Evolutionary conservation across 2,888 invertebrate species (phyloP).

Genomic region (Andrena chrysosceles): DNA sequence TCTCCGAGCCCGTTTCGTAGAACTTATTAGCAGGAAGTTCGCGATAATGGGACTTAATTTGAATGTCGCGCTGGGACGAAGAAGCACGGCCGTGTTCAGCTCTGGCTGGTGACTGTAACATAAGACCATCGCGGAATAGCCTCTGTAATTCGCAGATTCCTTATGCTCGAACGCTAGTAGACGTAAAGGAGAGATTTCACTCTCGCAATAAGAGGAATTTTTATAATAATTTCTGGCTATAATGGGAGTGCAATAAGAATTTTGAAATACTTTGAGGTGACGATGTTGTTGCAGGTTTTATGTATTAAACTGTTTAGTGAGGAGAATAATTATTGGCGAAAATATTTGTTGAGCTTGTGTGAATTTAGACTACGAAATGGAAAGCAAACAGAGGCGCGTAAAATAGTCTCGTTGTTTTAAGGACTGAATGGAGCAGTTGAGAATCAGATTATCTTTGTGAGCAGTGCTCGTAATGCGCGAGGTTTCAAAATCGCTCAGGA

Average conservation of each 20-base stretch:
- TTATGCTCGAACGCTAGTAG: too few relatives aligned
- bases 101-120: not conserved
- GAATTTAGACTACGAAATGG: too few relatives aligned
- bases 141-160: not conserved
- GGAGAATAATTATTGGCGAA: not conserved
- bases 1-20: slow-evolving; percentile 21
- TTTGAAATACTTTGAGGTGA: too few relatives aligned
- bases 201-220: too few relatives aligned
- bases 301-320: not conserved
- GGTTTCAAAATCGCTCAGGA: not conserved
- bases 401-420: too few relatives aligned
- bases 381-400: too few relatives aligned
- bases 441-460: not conserved
- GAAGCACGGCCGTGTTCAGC: not conserved
- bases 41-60: slow-evolving; percentile 43
- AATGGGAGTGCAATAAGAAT: too few relatives aligned
- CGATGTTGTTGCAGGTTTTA: not conserved
- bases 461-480: not conserved
- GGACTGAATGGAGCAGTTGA: too few relatives aligned
- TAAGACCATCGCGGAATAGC: not conserved
- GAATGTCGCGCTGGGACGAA: slow-evolving; percentile 1
- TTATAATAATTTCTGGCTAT: too few relatives aligned
- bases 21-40: slow-evolving; percentile 32
- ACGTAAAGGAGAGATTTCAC: too few relatives aligned
- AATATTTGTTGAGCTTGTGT: too few relatives aligned